Conservation (phyloP, 2,888 invertebrate species). For the Drosophila affinis region DNA sequence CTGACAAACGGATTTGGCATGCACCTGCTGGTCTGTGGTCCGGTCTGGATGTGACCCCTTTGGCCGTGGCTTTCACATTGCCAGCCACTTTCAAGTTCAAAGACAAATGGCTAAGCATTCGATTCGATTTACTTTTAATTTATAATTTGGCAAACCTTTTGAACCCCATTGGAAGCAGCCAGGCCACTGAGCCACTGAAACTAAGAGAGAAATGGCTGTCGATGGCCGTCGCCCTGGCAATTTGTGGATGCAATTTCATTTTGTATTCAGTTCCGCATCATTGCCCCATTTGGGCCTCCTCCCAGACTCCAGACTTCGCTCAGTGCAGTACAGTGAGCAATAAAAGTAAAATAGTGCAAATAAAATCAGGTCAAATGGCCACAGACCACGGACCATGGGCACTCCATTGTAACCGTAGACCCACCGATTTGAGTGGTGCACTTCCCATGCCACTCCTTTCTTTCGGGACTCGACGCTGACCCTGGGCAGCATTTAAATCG, state of each 20-base stretch:
- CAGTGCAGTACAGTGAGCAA: slow-evolving; percentile 62
- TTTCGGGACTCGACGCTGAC: slow-evolving; percentile 58
- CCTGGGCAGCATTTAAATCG: slow-evolving; percentile 73
- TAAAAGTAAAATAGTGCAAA: slow-evolving; percentile 77
- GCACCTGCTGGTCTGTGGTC: slow-evolving; percentile 54
- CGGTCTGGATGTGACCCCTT: slow-evolving; percentile 52
- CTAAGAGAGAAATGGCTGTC: slow-evolving; percentile 71
- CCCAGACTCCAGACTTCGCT: background rate
- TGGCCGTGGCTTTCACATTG: slow-evolving; percentile 64
- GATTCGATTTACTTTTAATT: slow-evolving; percentile 80
- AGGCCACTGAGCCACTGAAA: no score
- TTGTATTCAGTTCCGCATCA: slow-evolving; percentile 76
- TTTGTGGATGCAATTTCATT: slow-evolving; percentile 78
- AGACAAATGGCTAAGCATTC: slow-evolving; percentile 75
- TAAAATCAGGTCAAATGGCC: slow-evolving; percentile 76
- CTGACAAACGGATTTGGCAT: slow-evolving; percentile 77
- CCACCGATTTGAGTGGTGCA: slow-evolving; percentile 33
- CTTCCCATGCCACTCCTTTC: slow-evolving; percentile 55
- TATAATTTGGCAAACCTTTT: slow-evolving; percentile 78
- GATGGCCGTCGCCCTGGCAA: slow-evolving; percentile 64
- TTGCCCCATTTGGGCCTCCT: slow-evolving; percentile 33
- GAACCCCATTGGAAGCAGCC: slow-evolving; percentile 62
- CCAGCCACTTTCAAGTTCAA: slow-evolving; percentile 71
- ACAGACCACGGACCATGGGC: slow-evolving; percentile 44
- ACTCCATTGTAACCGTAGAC: slow-evolving; percentile 25